A percentile compares a stretch with the other conserved stretches of the same genome.
These are phyloP conservation scores for Vesta saturnalis DNA, from an alignment of 2,888 invertebrate genomes.

Conservation along the genomic window DNA sequence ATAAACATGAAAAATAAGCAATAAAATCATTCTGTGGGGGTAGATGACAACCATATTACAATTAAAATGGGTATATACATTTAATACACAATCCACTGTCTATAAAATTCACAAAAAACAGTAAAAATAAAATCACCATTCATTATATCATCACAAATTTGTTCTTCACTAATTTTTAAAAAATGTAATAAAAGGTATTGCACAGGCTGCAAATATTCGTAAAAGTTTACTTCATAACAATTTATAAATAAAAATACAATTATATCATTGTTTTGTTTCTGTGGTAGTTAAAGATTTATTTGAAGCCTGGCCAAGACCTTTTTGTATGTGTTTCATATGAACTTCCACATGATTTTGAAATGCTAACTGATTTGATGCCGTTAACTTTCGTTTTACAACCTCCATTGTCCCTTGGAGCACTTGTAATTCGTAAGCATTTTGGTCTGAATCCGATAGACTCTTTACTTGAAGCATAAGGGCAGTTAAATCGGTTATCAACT, in stretches of 20 bases:
- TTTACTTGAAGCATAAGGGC: slow-evolving; percentile 91
- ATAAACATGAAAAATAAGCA: no score
- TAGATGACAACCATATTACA: neutral
- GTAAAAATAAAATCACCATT: slow-evolving; percentile 20
- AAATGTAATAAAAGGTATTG: slow-evolving; percentile 25
- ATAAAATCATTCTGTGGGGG: no score
- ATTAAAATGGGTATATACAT: neutral
- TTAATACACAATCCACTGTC: neutral
- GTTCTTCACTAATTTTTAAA: neutral
- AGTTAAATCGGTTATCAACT: slow-evolving; percentile 86
- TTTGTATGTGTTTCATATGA: slow-evolving; percentile 89
- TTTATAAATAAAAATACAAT: slow-evolving; percentile 16
- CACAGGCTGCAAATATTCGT: slow-evolving; percentile 15
- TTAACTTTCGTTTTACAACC: slow-evolving; percentile 84
- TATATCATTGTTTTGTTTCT: slow-evolving; percentile 32
- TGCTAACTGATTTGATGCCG: slow-evolving; percentile 76
- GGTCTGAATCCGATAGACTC: slow-evolving; percentile 79
- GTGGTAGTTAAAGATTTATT: slow-evolving; percentile 24
- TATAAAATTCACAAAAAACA: slow-evolving; percentile 18
- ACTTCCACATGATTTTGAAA: slow-evolving; percentile 92
- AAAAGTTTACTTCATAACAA: slow-evolving; percentile 14
- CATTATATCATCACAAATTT: neutral
- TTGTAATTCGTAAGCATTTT: slow-evolving; percentile 90
- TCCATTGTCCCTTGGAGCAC: slow-evolving; percentile 92
- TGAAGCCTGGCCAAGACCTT: slow-evolving; percentile 67